Evolutionary conservation across 2,888 invertebrate genomes (phyloP).

Genomic region (Dermolepida albohirtum): DNA sequence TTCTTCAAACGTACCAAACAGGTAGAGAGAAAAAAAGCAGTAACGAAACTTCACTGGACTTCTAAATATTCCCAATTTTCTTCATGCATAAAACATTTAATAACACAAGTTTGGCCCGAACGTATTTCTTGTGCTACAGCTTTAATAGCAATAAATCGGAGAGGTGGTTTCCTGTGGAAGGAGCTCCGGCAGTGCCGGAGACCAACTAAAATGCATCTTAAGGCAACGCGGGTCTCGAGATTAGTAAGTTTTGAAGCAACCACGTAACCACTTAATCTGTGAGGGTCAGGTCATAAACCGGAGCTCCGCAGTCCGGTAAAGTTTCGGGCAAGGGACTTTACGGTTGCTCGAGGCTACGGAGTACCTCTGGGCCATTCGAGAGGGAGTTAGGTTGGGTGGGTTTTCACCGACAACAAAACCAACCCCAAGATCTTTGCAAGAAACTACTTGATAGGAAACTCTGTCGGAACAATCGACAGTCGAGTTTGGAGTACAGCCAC

Average conservation of each 20-base stretch:
- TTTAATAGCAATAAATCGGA: slow-evolving; percentile 34
- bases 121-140: slow-evolving; percentile 25
- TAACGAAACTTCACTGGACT: slow-evolving; percentile 1
- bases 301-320: slow-evolving; percentile 58
- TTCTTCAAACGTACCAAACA: neutral
- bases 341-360: slow-evolving; percentile 53
- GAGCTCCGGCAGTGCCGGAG: neutral
- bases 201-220: slow-evolving; percentile 30
- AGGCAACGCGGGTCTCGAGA: slow-evolving; percentile 50
- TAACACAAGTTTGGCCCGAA: slow-evolving; percentile 15
- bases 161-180: slow-evolving; percentile 16
- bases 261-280: slow-evolving; percentile 64
- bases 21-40: neutral
- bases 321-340: slow-evolving; percentile 56
- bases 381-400: slow-evolving; percentile 37
- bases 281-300: slow-evolving; percentile 64
- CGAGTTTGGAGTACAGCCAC: slow-evolving; percentile 4
- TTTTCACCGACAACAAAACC: slow-evolving; percentile 46
- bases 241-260: slow-evolving; percentile 62
- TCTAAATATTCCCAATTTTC: slow-evolving; percentile 11
- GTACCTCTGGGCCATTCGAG: slow-evolving; percentile 48
- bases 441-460: slow-evolving; percentile 11
- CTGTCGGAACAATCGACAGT: slow-evolving; percentile 24
- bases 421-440: neutral
- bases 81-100: slow-evolving; percentile 38